Evolutionary conservation across 2,888 invertebrate genomes (phyloP).

Genomic region (Geotrupes spiniger): DNA sequence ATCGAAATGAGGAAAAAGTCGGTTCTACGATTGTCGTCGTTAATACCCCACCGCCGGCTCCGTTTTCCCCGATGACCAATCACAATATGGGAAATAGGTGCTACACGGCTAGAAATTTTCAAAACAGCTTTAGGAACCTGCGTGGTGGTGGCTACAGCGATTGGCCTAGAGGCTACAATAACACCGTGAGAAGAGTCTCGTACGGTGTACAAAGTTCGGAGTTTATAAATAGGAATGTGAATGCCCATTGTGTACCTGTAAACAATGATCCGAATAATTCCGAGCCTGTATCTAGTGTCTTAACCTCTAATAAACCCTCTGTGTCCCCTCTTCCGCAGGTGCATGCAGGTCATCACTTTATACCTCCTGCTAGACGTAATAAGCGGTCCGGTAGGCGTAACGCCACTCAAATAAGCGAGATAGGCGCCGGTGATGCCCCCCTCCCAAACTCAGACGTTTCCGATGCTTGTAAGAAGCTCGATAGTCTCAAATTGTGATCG

Average conservation of each 20-base stretch:
- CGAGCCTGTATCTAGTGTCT: constrained; percentile 14
- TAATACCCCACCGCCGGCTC: constrained; percentile 23
- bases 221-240: constrained; percentile 5
- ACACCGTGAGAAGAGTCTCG: constrained; percentile 2
- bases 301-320: constrained; percentile 8
- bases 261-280: constrained; percentile 10
- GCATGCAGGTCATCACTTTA: constrained; percentile 31
- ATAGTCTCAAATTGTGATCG: constrained; percentile 45
- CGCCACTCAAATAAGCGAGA: constrained; percentile 37
- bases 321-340: constrained; percentile 23
- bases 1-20: constrained; percentile 21
- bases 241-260: constrained; percentile 12
- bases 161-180: no score
- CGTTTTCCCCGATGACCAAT: constrained; percentile 22
- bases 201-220: neutral
- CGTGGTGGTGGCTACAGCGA: neutral
- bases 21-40: constrained; percentile 7
- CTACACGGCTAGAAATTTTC: constrained; percentile 14
- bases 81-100: constrained; percentile 26
- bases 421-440: constrained; percentile 49
- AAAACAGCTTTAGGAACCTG: neutral
- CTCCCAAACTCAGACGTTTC: constrained; percentile 35
- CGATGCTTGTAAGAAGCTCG: constrained; percentile 44
- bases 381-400: constrained; percentile 25
- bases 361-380: constrained; percentile 31